Evolutionary conservation across 2,888 invertebrate genomes (phyloP).

Genomic region (Callyntrura sp.): DNA sequence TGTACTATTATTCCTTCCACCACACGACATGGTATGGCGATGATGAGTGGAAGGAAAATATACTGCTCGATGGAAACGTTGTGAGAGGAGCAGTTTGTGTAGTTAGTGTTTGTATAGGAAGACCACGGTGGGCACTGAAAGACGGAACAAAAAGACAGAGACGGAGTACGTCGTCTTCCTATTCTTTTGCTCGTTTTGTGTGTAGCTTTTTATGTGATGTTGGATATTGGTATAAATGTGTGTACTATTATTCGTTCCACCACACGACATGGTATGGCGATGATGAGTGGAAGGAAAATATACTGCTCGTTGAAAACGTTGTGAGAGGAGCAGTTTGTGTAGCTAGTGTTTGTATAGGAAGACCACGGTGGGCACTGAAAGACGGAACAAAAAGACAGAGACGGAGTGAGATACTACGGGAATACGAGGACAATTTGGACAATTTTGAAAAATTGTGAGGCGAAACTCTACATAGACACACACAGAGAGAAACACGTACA

Average conservation of each 20-base stretch:
- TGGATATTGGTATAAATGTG: constrained; percentile 41
- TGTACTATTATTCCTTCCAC: constrained; percentile 15
- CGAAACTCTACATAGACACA: neutral
- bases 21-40: neutral
- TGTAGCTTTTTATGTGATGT: constrained; percentile 16
- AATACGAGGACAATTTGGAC: constrained; percentile 59
- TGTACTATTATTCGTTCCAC: constrained; percentile 13
- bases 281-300: constrained; percentile 27
- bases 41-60: constrained; percentile 22
- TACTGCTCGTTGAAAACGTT: neutral
- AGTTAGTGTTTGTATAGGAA: constrained; percentile 1
- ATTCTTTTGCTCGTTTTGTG: neutral
- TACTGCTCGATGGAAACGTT: neutral
- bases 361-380: neutral
- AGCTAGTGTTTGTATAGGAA: neutral
- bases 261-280: neutral
- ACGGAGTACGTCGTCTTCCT: neutral
- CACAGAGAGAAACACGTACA: neutral
- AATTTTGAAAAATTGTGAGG: constrained; percentile 61
- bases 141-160: neutral
- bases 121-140: neutral
- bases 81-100: neutral
- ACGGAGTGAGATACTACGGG: neutral
- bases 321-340: neutral
- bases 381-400: neutral